Evolutionary conservation across 2,797 vertebrate species (phyloP).

Genomic region (Catostomus latipinnis): DNA sequence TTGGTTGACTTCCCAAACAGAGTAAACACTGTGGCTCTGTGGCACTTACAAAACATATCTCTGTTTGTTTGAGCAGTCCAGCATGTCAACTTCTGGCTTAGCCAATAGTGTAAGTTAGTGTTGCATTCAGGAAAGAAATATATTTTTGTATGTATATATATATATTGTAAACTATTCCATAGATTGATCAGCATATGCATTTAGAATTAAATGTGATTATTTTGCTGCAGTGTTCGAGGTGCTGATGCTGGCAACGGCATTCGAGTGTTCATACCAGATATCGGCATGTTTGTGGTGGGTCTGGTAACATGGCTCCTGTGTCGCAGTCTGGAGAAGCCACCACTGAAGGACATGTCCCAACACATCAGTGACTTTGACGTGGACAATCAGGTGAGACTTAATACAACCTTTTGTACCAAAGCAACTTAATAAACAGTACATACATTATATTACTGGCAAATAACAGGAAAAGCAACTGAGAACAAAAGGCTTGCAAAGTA

Average conservation of each 20-base stretch:
- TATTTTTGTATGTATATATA: too few species aligned
- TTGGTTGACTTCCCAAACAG: too few species aligned
- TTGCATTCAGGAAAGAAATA: too few species aligned
- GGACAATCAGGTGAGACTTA: conserved; percentile 78
- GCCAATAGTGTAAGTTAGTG: not conserved
- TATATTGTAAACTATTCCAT: too few species aligned
- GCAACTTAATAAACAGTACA: too few species aligned
- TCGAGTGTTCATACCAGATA: conserved; percentile 85
- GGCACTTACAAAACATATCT: too few species aligned
- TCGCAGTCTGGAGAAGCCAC: conserved; percentile 80
- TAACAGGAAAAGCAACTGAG: too few species aligned
- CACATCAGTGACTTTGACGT: conserved; percentile 81
- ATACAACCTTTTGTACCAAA: not conserved
- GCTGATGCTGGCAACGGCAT: conserved; percentile 87
- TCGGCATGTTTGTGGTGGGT: conserved; percentile 86
- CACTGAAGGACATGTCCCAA: conserved; percentile 75
- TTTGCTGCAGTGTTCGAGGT: conserved; percentile 79
- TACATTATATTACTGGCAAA: too few species aligned
- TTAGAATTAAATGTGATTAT: not conserved
- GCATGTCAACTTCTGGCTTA: not conserved
- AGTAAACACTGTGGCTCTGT: too few species aligned
- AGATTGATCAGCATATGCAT: too few species aligned
- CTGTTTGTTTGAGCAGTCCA: not conserved
- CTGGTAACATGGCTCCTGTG: conserved; percentile 85
- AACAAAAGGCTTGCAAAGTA: too few species aligned